Percentiles rank a stretch among this genome's conserved stretches.
These are phyloP conservation scores for Lasioglossum villosulum DNA, from an alignment of 2,888 invertebrate species.

Conservation along the genomic window DNA sequence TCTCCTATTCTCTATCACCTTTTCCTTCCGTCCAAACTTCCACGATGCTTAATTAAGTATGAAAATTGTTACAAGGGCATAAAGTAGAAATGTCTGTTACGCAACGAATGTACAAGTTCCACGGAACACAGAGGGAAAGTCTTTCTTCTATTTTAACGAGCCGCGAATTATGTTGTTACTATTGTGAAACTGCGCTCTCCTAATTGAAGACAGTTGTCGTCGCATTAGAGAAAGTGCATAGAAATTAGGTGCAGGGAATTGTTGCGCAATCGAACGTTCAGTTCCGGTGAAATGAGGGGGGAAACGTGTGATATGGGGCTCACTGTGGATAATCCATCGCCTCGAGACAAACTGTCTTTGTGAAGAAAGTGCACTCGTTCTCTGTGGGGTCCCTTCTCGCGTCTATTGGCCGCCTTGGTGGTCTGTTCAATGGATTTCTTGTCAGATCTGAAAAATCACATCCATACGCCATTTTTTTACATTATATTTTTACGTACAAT, in stretches of 20 bases:
- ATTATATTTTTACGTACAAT: too few species aligned
- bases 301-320: conserved; percentile 80
- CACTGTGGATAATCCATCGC: conserved; percentile 92
- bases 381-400: conserved; percentile 80
- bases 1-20: conserved; percentile 5
- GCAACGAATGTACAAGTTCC: conserved; percentile 10
- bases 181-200: conserved; percentile 24
- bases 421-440: conserved; percentile 67
- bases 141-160: conserved; percentile 43
- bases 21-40: not conserved
- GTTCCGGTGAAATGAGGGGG: conserved; percentile 13
- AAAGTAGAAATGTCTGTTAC: conserved; percentile 7
- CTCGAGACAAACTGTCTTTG: conserved; percentile 90
- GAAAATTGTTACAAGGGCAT: conserved; percentile 28
- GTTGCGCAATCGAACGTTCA: conserved; percentile 34
- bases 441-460: conserved; percentile 42
- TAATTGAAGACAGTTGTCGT: conserved; percentile 19
- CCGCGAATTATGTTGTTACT: conserved; percentile 28
- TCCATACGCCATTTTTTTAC: not conserved
- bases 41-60: conserved; percentile 17
- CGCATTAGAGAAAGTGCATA: conserved; percentile 37
- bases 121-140: not conserved
- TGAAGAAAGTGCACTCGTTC: conserved; percentile 88
- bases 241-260: not conserved
- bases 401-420: conserved; percentile 77